These are phyloP conservation scores for Rhadinocentrus ornatus DNA, from an alignment of 2,797 vertebrate genomes.

Conservation along the genomic window DNA sequence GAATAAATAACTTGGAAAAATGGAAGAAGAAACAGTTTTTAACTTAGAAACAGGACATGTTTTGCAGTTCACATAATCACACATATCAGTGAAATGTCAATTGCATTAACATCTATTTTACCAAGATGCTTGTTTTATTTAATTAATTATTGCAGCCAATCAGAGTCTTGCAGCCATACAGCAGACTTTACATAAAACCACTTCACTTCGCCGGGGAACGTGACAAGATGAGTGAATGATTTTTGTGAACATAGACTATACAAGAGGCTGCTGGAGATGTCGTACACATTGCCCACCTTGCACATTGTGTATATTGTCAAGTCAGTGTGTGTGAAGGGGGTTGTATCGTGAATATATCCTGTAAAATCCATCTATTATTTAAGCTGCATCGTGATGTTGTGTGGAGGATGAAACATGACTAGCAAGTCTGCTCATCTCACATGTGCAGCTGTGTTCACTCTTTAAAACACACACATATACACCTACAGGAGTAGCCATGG, in stretches of 20 bases:
- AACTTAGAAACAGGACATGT: constrained; percentile 1
- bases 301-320: constrained; percentile 8
- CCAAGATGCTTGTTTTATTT: neutral
- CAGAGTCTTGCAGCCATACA: no score
- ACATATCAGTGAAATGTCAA: neutral
- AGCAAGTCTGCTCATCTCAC: constrained; percentile 40
- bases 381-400: constrained; percentile 30
- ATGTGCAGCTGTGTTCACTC: constrained; percentile 51
- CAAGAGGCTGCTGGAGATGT: neutral
- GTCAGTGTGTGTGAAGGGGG: constrained; percentile 4
- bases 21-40: neutral
- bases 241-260: neutral
- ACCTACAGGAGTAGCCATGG: constrained; percentile 18
- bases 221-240: constrained; percentile 5
- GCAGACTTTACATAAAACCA: no score
- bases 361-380: constrained; percentile 57
- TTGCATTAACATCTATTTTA: neutral
- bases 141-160: no score
- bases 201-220: no score
- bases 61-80: neutral
- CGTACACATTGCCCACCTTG: constrained; percentile 9
- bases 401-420: constrained; percentile 47
- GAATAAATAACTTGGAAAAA: constrained; percentile 1
- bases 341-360: constrained; percentile 48
- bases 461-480: constrained; percentile 34